phyloP scores from a whole-genome alignment of 2,797 vertebrate species.

The Peromyscus eremicus region DNA sequence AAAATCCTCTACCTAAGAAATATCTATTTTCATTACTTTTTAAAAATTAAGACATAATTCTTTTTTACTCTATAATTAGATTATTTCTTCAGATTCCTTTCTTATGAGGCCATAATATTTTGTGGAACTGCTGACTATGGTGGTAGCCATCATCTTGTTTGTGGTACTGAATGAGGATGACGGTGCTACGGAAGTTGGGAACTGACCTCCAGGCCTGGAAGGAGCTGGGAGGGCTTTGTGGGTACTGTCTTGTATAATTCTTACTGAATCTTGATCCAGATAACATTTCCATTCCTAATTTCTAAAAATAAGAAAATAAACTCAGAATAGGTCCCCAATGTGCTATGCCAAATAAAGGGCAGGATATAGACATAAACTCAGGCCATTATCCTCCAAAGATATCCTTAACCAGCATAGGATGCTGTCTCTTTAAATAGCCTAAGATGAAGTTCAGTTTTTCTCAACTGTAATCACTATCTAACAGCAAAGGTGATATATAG shows the following conservation, averaged over 20 bases:
- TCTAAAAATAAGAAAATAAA: slow-evolving; percentile 31
- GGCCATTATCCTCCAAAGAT: not conserved
- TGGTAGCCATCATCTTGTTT: not conserved
- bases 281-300: slow-evolving; percentile 42
- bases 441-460: not conserved
- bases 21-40: not conserved
- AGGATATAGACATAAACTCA: slow-evolving; percentile 2
- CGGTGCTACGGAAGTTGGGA: not conserved
- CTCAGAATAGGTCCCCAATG: not conserved
- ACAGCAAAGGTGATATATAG: not conserved
- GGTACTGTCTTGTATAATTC: not conserved
- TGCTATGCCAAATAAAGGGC: not conserved
- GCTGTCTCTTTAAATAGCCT: slow-evolving; percentile 10
- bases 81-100: slow-evolving; percentile 5
- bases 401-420: not conserved
- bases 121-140: not conserved
- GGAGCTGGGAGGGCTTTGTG: not conserved
- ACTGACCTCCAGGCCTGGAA: not conserved
- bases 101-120: slow-evolving; percentile 26
- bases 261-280: slow-evolving; percentile 18
- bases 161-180: not conserved
- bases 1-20: slow-evolving; percentile 28
- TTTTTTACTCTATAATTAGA: not conserved
- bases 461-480: slow-evolving; percentile 14
- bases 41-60: slow-evolving; percentile 39